phyloP scores from a whole-genome alignment of 2,797 vertebrate species.

The Neosilurus mollespiculum region DNA sequence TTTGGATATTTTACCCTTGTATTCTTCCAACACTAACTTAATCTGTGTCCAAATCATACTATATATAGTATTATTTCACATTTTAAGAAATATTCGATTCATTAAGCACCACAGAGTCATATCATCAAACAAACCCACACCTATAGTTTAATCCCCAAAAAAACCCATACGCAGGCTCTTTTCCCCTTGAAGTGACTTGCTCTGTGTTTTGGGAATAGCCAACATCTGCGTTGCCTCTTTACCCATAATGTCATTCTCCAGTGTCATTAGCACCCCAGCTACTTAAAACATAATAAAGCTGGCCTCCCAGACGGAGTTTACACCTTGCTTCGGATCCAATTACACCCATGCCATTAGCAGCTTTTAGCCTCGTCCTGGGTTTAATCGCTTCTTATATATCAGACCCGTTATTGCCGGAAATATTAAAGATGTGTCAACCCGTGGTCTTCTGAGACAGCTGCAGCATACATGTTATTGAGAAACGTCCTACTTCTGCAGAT shows the following conservation, averaged over 20 bases:
- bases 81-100: too few relatives aligned
- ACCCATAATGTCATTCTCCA: neutral
- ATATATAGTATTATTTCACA: too few relatives aligned
- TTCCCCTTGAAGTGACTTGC: neutral
- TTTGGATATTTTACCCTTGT: neutral
- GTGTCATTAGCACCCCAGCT: conserved; percentile 8
- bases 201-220: neutral
- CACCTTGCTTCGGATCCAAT: conserved; percentile 1
- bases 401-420: conserved; percentile 2
- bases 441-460: neutral
- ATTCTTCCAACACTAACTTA: too few relatives aligned
- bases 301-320: conserved; percentile 1
- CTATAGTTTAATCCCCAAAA: neutral
- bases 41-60: neutral
- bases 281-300: conserved; percentile 23
- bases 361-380: neutral
- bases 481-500: neutral
- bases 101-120: too few relatives aligned
- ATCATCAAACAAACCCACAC: too few relatives aligned
- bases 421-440: neutral
- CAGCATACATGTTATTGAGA: neutral
- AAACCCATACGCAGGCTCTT: neutral
- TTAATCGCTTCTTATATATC: conserved; percentile 19
- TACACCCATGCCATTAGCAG: conserved; percentile 8
- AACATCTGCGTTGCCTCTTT: neutral